These are phyloP conservation scores for Calliphora vomitoria DNA, from an alignment of 2,888 invertebrate genomes.

Conservation along the genomic window DNA sequence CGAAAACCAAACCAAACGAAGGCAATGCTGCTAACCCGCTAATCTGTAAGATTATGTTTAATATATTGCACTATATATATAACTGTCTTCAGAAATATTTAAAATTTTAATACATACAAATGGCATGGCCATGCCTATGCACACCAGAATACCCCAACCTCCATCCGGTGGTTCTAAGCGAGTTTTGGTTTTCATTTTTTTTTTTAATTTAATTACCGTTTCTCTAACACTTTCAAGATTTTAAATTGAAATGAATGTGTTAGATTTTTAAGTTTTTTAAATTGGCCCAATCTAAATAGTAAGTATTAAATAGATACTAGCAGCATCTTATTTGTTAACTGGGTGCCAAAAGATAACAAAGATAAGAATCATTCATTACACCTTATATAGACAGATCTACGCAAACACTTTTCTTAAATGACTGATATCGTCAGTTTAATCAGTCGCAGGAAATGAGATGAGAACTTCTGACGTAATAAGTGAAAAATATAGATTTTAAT, in stretches of 20 bases:
- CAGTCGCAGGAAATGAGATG: background rate
- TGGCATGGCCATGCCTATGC: slow-evolving; percentile 89
- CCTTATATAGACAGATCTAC: slow-evolving; percentile 46
- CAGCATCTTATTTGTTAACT: slow-evolving; percentile 49
- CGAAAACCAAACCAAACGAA: slow-evolving; percentile 90
- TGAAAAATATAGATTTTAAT: too few species aligned
- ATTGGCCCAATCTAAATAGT: slow-evolving; percentile 36
- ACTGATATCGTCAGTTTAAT: background rate
- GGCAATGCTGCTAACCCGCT: slow-evolving; percentile 88
- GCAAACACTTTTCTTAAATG: background rate
- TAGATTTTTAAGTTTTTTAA: slow-evolving; percentile 25
- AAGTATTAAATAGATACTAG: slow-evolving; percentile 12
- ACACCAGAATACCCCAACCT: slow-evolving; percentile 92
- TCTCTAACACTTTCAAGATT: slow-evolving; percentile 8
- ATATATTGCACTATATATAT: background rate
- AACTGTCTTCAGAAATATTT: background rate
- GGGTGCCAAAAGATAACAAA: slow-evolving; percentile 68
- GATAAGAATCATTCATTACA: slow-evolving; percentile 59
- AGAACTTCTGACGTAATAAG: too few species aligned
- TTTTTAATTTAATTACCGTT: slow-evolving; percentile 19
- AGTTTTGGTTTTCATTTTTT: slow-evolving; percentile 72
- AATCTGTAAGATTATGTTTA: slow-evolving; percentile 85
- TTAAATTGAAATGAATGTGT: slow-evolving; percentile 50
- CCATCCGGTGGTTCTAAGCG: slow-evolving; percentile 88
- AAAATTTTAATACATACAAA: slow-evolving; percentile 87